Conservation (phyloP, 2,797 vertebrate genomes). For the Tapera naevia region DNA sequence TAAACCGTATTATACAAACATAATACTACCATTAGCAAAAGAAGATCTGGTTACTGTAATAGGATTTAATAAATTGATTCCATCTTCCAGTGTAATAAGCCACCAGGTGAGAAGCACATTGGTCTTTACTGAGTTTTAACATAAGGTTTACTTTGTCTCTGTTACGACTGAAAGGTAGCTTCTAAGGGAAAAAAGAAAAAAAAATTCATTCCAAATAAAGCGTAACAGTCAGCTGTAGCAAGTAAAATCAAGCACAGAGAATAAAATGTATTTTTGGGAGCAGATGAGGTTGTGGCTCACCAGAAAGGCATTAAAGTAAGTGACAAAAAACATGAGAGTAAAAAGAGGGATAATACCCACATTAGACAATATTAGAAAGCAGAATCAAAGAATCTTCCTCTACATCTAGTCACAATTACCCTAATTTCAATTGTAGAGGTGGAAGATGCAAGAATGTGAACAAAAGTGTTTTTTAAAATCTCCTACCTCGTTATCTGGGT, state of each 20-base stretch:
- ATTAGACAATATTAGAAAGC: conserved; percentile 17
- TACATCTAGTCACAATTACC: background rate
- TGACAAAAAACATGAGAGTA: background rate
- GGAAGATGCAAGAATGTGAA: background rate
- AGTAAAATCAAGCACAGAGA: conserved; percentile 22
- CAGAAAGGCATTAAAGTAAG: background rate
- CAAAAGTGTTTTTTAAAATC: background rate
- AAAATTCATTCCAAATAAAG: background rate
- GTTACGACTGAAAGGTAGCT: background rate
- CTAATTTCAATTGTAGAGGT: background rate
- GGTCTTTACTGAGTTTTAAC: background rate
- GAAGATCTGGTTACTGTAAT: background rate
- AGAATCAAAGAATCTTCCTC: background rate
- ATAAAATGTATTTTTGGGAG: background rate
- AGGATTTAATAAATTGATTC: background rate
- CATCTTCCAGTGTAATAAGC: background rate
- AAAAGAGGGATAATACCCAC: background rate
- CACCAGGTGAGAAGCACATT: background rate
- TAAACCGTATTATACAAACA: background rate
- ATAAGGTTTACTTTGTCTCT: background rate
- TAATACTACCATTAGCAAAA: background rate
- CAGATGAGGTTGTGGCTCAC: background rate
- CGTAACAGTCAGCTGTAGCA: background rate
- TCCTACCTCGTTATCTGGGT: conserved; percentile 92
- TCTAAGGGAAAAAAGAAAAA: background rate